Evolutionary conservation across 2,113 vertebrate species (phyloP).

Genomic region (Pelobates fuscus): DNA sequence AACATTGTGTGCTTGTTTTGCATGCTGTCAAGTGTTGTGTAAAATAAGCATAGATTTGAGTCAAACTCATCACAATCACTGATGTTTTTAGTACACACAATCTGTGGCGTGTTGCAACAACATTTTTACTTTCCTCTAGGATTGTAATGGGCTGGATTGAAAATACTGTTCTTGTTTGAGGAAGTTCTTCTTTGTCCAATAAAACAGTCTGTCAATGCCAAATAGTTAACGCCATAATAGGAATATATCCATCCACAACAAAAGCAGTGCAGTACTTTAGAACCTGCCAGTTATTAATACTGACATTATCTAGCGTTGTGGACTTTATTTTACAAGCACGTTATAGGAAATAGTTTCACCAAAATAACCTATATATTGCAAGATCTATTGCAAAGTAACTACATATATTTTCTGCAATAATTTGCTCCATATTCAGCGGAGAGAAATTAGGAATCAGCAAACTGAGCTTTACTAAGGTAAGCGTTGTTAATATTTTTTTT

Average conservation of each 20-base stretch:
- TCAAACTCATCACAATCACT: conserved; percentile 35
- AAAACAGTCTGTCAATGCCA: conserved; percentile 30
- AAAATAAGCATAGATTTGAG: conserved; percentile 32
- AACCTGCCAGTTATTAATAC: not conserved
- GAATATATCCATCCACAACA: conserved; percentile 2
- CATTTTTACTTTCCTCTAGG: conserved; percentile 40
- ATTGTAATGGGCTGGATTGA: conserved; percentile 30
- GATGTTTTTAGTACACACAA: conserved; percentile 43
- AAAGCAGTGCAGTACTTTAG: not conserved
- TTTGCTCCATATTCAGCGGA: not conserved
- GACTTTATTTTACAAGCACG: conserved; percentile 4
- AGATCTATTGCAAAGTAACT: not conserved
- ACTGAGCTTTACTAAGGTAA: not conserved
- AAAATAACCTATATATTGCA: conserved; percentile 9
- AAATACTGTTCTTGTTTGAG: conserved; percentile 13
- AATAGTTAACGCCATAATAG: conserved; percentile 1
- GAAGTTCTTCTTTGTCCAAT: conserved; percentile 26
- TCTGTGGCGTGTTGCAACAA: conserved; percentile 40
- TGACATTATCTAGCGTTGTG: not conserved
- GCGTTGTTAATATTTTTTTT: not conserved
- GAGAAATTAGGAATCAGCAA: not conserved
- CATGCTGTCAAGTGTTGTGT: not conserved
- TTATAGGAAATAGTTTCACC: not conserved
- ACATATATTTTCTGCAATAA: not conserved
- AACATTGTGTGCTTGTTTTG: not conserved